Conservation (phyloP, 2,888 invertebrate genomes). For the Nebria salina region DNA sequence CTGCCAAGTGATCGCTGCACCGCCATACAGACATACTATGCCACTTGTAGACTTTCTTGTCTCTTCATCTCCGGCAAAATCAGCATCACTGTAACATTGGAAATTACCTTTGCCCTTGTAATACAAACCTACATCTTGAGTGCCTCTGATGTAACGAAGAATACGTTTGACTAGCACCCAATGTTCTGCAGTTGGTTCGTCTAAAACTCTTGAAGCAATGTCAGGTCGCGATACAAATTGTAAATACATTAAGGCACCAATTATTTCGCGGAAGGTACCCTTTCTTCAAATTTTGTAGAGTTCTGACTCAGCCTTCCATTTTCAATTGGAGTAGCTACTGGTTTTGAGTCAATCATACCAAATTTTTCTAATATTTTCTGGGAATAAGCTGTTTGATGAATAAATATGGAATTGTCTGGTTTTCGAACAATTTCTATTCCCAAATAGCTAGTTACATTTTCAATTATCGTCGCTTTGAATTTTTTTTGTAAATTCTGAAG, state of each 20-base stretch:
- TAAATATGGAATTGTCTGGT: constrained; percentile 38
- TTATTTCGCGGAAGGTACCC: constrained; percentile 16
- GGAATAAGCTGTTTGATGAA: constrained; percentile 10
- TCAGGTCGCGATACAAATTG: constrained; percentile 23
- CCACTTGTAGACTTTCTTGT: background rate
- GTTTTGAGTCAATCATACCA: constrained; percentile 16
- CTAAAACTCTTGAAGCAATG: constrained; percentile 17
- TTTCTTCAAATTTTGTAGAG: background rate
- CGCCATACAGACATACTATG: constrained; percentile 5
- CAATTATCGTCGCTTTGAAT: too few relatives aligned
- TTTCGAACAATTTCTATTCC: too few relatives aligned
- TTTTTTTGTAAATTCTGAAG: too few relatives aligned
- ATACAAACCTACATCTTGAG: constrained; percentile 3
- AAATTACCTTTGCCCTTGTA: background rate
- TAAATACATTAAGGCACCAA: constrained; percentile 22
- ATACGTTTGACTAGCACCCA: background rate
- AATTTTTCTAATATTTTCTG: constrained; percentile 13
- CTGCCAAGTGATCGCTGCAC: constrained; percentile 3
- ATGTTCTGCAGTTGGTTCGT: background rate
- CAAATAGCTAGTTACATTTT: too few relatives aligned
- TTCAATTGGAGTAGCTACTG: background rate
- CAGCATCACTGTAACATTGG: too few relatives aligned
- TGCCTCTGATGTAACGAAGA: background rate
- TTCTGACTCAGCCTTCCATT: background rate
- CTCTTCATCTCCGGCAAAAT: too few relatives aligned